Base-by-base conservation (phyloP, 2,113 vertebrate species). In the Turnix velox region DNA sequence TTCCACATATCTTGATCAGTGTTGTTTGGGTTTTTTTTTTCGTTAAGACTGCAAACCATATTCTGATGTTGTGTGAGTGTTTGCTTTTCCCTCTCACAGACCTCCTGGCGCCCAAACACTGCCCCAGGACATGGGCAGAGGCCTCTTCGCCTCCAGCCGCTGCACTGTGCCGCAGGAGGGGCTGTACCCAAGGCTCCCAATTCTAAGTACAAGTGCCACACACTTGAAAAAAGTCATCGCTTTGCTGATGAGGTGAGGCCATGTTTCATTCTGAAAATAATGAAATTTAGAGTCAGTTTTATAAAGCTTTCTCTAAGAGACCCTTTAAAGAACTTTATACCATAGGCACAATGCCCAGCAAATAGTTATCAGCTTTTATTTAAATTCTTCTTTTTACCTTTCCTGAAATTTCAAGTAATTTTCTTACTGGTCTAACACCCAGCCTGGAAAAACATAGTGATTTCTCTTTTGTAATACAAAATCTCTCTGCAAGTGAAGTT, bases 101-200 rank as follows among this genome's bases (percentile, higher is more conserved):
- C 96, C 52, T 98, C 96, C 6, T 97, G 98, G 52, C 94, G 98
- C 33, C 98, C 99, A 43, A 98, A 97, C 68, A 99, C 98, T 3
- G 98, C 98, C 62, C 98, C 98, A 2, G 99, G 98, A 82, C 98
- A 98, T 31, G 95, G 95, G 87, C 98, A 98, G 77, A 97, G 97
- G 48, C 98, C 97, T 0, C 86, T 96, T 74, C 97, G 96, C 42
- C 97, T 99, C 52, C 98, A 98, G 86, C 99, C 98, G 2, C 97
- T 98, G 72, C 95, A 59, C 17, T 91, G 88, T 94, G 92, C 93
- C 93, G 95, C 95, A 25, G 85, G 71, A 5, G 96, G 94, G 17
- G 94, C 96, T 24, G 59, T 86, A 59, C 95, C 97, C 52, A 98
- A 96, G 96, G 77, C 93, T 76, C 78, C 97, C 3, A 90, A 75